Base-by-base conservation (phyloP, 2,113 vertebrate species). In the Urocolius indicus region DNA sequence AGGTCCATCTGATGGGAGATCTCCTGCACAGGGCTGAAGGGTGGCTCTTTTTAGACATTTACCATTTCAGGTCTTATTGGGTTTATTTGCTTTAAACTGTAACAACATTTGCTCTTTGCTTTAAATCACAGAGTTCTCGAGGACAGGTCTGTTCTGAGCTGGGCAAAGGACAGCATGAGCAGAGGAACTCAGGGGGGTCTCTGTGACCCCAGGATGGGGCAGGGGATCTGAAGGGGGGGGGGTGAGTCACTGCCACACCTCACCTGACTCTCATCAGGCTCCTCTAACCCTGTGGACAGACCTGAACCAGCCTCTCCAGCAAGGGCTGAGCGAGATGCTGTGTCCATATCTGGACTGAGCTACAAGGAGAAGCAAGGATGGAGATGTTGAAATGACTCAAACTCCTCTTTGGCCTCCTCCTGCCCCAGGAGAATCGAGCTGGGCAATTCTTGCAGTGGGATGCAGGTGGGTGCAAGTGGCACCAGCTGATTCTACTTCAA, bases 321-420 rank as follows among this genome's bases (percentile, higher is more conserved):
- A 22, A 24, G 30, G 30, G 3, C 43, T 12, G 63, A 61, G 36
- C 0, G 1, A 63, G 87, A 8, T 21, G 26, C 24, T 32, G 4
- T 0, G 1, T 13, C 62, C 24, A 1, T 8, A 11, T 16, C 2
- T 8, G 2, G 13, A 9, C 2, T 1, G 13, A 66, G 19, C 46
- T 22, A 41, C 10, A 9, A 49, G 29, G 11, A 66, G 27, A 49
- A 3, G 3, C 62, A 13, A 30, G 46, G 32, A 23, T 12, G 34
- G 30, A 49, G 30, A 59, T 41, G 38, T 41, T 41, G 38, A 41
- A 41, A 41, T 41, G 38, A 12, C 38, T 41, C 38, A n/a, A n/a
- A 41, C 38, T 41, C 38, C 38, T 41, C 38, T 12, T 41, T 41
- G 38, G 38, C 38, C 38, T 12, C 12, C 38, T 41, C 38, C 38